Percentiles rank a stretch among this genome's conserved stretches.
phyloP scores from a whole-genome alignment of 2,797 vertebrate genomes.

The Nasua narica region DNA sequence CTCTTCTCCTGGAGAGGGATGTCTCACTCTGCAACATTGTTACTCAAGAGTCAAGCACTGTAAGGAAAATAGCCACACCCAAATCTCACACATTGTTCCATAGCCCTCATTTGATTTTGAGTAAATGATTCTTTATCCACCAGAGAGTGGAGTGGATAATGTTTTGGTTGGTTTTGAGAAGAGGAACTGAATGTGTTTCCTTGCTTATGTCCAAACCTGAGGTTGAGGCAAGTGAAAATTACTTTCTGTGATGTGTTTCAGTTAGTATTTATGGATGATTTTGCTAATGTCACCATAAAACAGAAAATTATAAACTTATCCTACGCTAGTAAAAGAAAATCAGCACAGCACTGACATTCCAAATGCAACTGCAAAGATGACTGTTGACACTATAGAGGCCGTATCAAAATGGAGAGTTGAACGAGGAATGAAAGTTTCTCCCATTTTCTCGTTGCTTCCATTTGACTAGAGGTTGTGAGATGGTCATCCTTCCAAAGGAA shows the following conservation, averaged over 20 bases:
- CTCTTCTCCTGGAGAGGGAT: not conserved
- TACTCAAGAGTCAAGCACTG: not conserved
- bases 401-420: not conserved
- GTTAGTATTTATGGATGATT: not conserved
- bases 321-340: not conserved
- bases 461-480: not conserved
- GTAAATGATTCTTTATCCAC: not conserved
- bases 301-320: not conserved
- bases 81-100: not conserved
- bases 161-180: not conserved
- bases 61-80: not conserved
- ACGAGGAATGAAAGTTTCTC: not conserved
- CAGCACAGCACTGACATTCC: not conserved
- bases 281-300: not conserved
- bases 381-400: too few relatives aligned
- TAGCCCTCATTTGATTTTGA: not conserved
- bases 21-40: not conserved
- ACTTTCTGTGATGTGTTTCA: not conserved
- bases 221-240: not conserved
- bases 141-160: not conserved
- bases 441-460: not conserved
- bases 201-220: not conserved
- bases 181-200: not conserved
- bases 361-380: not conserved
- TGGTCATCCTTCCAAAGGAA: not conserved